These are phyloP conservation scores for Phrynocephalus forsythii DNA, from an alignment of 2,797 vertebrate species.

Conservation along the genomic window DNA sequence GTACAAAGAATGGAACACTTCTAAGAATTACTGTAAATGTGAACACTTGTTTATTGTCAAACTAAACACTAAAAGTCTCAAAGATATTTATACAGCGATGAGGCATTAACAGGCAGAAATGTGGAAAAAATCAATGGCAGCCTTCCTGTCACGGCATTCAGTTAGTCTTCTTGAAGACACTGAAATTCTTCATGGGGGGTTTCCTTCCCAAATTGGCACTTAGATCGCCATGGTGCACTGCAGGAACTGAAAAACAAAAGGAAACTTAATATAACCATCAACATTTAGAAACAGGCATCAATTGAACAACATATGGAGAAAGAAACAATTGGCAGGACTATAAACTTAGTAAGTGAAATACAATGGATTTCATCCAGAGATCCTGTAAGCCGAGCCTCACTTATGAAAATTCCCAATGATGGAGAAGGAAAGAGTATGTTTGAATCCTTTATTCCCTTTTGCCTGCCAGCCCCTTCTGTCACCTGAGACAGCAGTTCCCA, in stretches of 20 bases:
- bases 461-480: background rate
- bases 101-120: conserved; percentile 50
- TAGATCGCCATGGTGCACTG: conserved; percentile 85
- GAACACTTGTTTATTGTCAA: conserved; percentile 55
- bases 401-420: background rate
- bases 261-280: background rate
- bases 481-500: background rate
- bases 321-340: background rate
- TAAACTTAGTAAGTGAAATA: background rate
- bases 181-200: conserved; percentile 55
- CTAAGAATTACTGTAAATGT: conserved; percentile 58
- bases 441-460: background rate
- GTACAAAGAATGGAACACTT: conserved; percentile 47
- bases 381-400: background rate
- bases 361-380: background rate
- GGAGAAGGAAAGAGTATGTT: background rate
- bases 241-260: conserved; percentile 82
- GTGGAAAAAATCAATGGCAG: conserved; percentile 40
- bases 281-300: background rate
- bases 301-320: background rate
- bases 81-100: conserved; percentile 44
- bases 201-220: conserved; percentile 54
- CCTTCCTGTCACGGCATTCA: conserved; percentile 52
- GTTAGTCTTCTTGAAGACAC: conserved; percentile 57
- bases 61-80: conserved; percentile 39